Evolutionary conservation across 2,797 vertebrate species (phyloP).

Genomic region (Mycteria americana): DNA sequence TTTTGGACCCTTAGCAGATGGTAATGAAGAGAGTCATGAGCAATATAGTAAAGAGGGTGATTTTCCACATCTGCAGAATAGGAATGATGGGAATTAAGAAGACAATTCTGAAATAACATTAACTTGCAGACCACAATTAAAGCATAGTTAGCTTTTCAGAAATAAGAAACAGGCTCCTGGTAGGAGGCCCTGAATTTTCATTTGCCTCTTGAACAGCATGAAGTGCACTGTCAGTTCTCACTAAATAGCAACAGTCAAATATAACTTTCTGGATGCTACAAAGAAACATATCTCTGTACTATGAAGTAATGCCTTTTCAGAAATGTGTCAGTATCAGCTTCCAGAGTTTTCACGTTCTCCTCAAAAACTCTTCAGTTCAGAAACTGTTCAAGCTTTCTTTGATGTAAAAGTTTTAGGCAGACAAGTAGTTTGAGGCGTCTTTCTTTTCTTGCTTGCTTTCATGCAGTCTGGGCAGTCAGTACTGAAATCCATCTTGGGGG

Average conservation of each 20-base stretch:
- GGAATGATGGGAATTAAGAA: not conserved
- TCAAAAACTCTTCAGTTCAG: not conserved
- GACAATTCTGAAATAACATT: not conserved
- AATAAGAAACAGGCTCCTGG: conserved; percentile 38
- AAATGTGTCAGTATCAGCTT: not conserved
- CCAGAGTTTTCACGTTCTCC: not conserved
- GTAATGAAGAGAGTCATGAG: not conserved
- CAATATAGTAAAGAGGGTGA: not conserved
- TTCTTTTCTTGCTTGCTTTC: not conserved
- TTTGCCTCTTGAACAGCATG: not conserved
- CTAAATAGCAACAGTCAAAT: not conserved
- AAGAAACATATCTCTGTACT: not conserved
- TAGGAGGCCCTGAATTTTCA: not conserved
- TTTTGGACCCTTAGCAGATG: not conserved
- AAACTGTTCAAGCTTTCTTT: not conserved
- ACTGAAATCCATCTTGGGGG: not conserved
- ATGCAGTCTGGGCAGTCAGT: not conserved
- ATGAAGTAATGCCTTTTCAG: not conserved
- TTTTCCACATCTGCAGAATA: not conserved
- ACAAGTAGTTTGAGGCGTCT: not conserved
- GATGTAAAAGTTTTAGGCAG: not conserved
- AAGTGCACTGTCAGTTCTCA: not conserved
- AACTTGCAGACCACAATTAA: conserved; percentile 20
- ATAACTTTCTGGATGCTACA: not conserved
- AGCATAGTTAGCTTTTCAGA: conserved; percentile 9